These are phyloP conservation scores for Tyria jacobaeae DNA, from an alignment of 2,888 invertebrate genomes.

Conservation along the genomic window DNA sequence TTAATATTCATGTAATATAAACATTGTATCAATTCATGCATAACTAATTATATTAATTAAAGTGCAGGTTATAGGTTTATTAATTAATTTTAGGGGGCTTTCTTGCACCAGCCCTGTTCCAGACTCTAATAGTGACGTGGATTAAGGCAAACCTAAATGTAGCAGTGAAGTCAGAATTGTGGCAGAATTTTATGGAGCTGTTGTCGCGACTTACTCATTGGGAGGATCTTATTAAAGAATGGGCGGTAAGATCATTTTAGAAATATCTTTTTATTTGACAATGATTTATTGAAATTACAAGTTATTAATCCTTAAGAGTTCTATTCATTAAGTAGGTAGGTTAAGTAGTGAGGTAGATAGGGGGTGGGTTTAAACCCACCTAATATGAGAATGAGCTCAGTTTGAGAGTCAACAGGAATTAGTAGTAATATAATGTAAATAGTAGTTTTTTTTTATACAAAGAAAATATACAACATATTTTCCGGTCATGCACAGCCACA, in stretches of 20 bases:
- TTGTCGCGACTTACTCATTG: slow-evolving; percentile 96
- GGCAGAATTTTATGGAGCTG: slow-evolving; percentile 97
- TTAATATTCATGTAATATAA: too few species aligned
- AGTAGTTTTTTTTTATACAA: too few species aligned
- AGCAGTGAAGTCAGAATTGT: slow-evolving; percentile 94
- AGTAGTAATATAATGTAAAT: too few species aligned
- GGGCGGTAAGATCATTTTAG: slow-evolving; percentile 90
- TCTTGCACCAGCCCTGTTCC: slow-evolving; percentile 94
- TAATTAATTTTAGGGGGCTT: slow-evolving; percentile 87
- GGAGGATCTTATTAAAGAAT: slow-evolving; percentile 97
- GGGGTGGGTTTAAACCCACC: too few species aligned
- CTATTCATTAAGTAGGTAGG: too few species aligned
- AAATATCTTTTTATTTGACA: not conserved
- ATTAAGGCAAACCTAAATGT: slow-evolving; percentile 98
- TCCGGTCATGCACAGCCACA: too few species aligned
- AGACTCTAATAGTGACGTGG: slow-evolving; percentile 99
- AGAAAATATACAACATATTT: too few species aligned
- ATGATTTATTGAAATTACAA: not conserved
- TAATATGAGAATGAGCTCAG: too few species aligned
- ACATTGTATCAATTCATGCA: not conserved
- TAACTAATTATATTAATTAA: slow-evolving; percentile 1
- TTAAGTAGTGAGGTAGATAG: too few species aligned
- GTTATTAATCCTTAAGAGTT: too few species aligned
- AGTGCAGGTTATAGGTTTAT: slow-evolving; percentile 3
- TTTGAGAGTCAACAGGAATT: too few species aligned